phyloP scores from a whole-genome alignment of 2,113 vertebrate species.

The Brevimyrus niger region DNA sequence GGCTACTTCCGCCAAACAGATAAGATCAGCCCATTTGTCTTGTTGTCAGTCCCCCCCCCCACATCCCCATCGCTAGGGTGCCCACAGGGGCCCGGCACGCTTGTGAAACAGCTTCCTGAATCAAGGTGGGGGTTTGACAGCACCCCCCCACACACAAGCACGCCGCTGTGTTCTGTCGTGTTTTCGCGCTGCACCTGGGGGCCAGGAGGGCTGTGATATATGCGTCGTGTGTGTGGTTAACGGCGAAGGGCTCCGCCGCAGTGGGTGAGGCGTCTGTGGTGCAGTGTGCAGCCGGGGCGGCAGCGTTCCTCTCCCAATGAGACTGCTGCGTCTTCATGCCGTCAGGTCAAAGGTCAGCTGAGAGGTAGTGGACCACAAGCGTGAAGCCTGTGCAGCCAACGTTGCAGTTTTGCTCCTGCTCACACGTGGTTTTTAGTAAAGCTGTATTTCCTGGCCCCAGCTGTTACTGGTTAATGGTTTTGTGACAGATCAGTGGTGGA shows the following conservation, averaged over 20 bases:
- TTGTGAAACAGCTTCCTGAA: conserved; percentile 15
- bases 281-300: too few species aligned
- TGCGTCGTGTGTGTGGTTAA: neutral
- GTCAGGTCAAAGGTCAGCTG: neutral
- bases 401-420: neutral
- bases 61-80: neutral
- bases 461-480: neutral
- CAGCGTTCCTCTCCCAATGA: neutral
- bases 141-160: neutral
- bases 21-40: neutral
- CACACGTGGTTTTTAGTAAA: neutral
- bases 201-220: neutral
- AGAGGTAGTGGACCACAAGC: neutral
- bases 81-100: neutral
- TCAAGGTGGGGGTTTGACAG: neutral
- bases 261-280: neutral
- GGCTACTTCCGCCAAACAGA: neutral
- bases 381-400: neutral
- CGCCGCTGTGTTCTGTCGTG: neutral
- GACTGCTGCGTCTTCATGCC: neutral
- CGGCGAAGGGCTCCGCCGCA: neutral
- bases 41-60: neutral
- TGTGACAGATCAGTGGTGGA: neutral
- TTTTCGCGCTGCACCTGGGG: neutral
- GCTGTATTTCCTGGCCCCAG: neutral